Evolutionary conservation across 2,113 vertebrate species (phyloP), one percentile per base, ranked within the genome.

Genomic region (Herpetotheres cachinnans): DNA sequence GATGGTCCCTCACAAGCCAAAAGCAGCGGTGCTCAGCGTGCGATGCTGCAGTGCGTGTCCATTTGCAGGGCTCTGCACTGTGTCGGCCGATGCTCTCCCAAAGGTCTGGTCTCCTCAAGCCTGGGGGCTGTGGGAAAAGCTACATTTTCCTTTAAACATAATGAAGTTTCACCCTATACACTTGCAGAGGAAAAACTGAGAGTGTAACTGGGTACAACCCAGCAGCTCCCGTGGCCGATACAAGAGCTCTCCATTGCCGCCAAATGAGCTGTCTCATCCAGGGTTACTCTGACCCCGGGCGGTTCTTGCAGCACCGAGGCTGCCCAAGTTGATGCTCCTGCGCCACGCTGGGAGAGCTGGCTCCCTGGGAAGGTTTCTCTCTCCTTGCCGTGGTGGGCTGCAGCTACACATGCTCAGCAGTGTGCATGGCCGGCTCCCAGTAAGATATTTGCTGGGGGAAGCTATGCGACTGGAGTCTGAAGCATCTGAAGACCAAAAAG

Each of bases 41-140:
- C 15, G 16, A 14, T 19, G 25, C 40, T 73, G 52, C 73, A 34
- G 30, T 0, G 1, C 61, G n/a, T 0, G 1, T n/a, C 40, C 24
- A 22, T 63, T n/a, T 74, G 49, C 47, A 49, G 44, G 27, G 13
- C 36, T 56, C 52, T 44, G 11, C 24, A 30, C 13, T 14, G 18
- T 11, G 66, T 21, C 2, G 3, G 3, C 32, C 70, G 42, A 76
- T 32, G 46, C 10, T 55, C 8, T 66, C n/a, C 70, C 40, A 61
- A 72, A 44, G 38, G 9, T 50, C 36, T 50, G 29, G 29, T 54
- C 47, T 73, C 47, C 27, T 54, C 0, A 2, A 67, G 52, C 47
- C 47, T 50, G 20, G 40, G 27, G 29, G 6, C 42, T 71, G 17
- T 9, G 24, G 30, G 40, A 50, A 83, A 85, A 71, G 13, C 8